Percentiles rank a stretch among this genome's conserved stretches.
Evolutionary conservation across 2,888 invertebrate species (phyloP).

Genomic region (Congeria kusceri): DNA sequence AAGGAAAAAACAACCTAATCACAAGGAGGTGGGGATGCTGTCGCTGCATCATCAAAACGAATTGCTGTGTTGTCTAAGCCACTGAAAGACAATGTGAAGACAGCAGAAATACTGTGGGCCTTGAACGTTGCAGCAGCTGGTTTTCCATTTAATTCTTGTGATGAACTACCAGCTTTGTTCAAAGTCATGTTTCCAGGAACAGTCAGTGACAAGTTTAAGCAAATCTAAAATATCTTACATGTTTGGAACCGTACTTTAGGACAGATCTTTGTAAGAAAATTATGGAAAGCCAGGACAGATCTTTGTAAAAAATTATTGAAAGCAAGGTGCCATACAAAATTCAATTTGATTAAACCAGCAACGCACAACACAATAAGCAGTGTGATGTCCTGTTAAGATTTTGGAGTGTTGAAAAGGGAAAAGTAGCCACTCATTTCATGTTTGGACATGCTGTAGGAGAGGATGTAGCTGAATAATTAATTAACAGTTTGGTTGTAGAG

Average conservation of each 20-base stretch:
- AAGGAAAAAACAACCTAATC: neutral
- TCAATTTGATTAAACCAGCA: slow-evolving; percentile 56
- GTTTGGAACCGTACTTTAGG: slow-evolving; percentile 51
- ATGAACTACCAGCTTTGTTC: slow-evolving; percentile 23
- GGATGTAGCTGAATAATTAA: slow-evolving; percentile 25
- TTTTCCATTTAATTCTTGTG: slow-evolving; percentile 38
- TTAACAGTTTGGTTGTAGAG: slow-evolving; percentile 8
- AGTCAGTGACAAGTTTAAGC: slow-evolving; percentile 41
- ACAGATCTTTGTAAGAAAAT: slow-evolving; percentile 32
- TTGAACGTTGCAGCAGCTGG: slow-evolving; percentile 36
- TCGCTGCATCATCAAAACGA: slow-evolving; percentile 4
- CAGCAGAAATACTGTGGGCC: slow-evolving; percentile 39
- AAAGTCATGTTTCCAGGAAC: slow-evolving; percentile 44
- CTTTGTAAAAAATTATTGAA: slow-evolving; percentile 28
- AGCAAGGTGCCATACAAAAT: slow-evolving; percentile 13
- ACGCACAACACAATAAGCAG: slow-evolving; percentile 46
- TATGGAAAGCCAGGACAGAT: slow-evolving; percentile 55
- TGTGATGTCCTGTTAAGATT: slow-evolving; percentile 46
- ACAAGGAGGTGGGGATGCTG: slow-evolving; percentile 14
- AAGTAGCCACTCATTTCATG: slow-evolving; percentile 42
- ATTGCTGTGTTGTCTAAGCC: slow-evolving; percentile 1
- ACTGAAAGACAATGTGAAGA: neutral
- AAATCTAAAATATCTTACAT: slow-evolving; percentile 52
- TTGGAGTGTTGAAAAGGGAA: slow-evolving; percentile 41
- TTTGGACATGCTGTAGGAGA: slow-evolving; percentile 61